Conservation (phyloP, 2,113 vertebrate genomes). For the Gobius niger region DNA sequence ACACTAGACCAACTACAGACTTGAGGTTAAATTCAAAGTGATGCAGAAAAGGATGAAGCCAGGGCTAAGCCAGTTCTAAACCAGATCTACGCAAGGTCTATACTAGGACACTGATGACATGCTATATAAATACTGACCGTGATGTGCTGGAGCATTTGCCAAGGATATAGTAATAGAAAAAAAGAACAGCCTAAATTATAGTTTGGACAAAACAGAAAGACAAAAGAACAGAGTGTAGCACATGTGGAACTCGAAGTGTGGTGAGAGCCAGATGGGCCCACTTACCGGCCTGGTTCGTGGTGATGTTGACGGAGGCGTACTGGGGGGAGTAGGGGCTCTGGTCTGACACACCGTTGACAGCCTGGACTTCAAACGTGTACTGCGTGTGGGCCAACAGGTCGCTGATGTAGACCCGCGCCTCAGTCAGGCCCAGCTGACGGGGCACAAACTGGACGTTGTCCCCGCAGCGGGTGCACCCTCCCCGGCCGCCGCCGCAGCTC, state of each 20-base stretch:
- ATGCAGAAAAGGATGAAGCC: neutral
- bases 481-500: slow-evolving; percentile 88
- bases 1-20: neutral
- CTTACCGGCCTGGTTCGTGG: slow-evolving; percentile 98
- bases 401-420: slow-evolving; percentile 90
- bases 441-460: slow-evolving; percentile 96
- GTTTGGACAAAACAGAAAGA: neutral
- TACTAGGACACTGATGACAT: slow-evolving; percentile 16
- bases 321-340: slow-evolving; percentile 97
- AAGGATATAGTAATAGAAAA: neutral
- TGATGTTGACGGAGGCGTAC: slow-evolving; percentile 94
- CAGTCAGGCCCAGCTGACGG: slow-evolving; percentile 91
- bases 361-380: slow-evolving; percentile 98
- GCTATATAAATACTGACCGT: slow-evolving; percentile 8
- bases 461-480: slow-evolving; percentile 92
- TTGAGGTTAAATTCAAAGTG: no score
- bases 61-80: neutral
- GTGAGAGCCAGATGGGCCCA: slow-evolving; percentile 54
- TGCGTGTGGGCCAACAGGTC: slow-evolving; percentile 96
- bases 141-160: neutral
- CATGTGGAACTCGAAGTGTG: slow-evolving; percentile 36
- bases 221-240: slow-evolving; percentile 18
- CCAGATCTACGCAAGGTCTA: neutral
- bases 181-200: slow-evolving; percentile 9
- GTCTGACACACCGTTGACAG: slow-evolving; percentile 95